phyloP scores from a whole-genome alignment of 2,888 invertebrate species.

The Drosophila monieri region DNA sequence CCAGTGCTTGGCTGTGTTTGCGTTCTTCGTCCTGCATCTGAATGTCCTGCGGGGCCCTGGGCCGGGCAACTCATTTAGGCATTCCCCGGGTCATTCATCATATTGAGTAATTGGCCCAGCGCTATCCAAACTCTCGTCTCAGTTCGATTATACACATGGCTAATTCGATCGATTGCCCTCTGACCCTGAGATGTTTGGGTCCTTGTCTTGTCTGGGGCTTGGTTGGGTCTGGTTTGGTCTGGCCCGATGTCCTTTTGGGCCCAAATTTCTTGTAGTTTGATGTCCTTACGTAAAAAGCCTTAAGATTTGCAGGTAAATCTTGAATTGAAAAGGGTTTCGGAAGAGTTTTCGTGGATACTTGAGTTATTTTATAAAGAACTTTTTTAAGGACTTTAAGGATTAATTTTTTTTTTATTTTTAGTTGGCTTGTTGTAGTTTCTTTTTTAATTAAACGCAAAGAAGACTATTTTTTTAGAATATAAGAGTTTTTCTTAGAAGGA shows the following conservation, averaged over 20 bases:
- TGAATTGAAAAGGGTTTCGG: not conserved
- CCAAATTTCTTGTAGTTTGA: not conserved
- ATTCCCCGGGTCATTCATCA: constrained; percentile 57
- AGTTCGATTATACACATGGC: constrained; percentile 37
- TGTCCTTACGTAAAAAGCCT: not conserved
- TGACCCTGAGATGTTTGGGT: constrained; percentile 15
- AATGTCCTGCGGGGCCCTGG: constrained; percentile 1
- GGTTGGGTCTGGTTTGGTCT: not conserved
- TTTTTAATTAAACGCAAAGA: too few relatives aligned
- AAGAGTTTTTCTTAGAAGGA: too few relatives aligned
- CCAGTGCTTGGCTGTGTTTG: not conserved
- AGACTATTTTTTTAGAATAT: too few relatives aligned
- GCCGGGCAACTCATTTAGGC: constrained; percentile 22
- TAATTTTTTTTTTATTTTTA: not conserved
- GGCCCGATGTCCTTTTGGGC: not conserved
- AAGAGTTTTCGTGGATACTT: not conserved
- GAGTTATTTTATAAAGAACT: too few relatives aligned
- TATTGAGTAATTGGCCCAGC: constrained; percentile 56
- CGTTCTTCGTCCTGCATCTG: not conserved
- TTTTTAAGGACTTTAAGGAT: too few relatives aligned
- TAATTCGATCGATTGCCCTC: constrained; percentile 21
- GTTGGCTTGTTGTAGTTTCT: too few relatives aligned
- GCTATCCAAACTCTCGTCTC: constrained; percentile 6
- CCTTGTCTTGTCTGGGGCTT: not conserved
- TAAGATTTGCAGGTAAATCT: not conserved